Base-by-base conservation (phyloP, 2,113 vertebrate species). In the Deroptyus accipitrinus region DNA sequence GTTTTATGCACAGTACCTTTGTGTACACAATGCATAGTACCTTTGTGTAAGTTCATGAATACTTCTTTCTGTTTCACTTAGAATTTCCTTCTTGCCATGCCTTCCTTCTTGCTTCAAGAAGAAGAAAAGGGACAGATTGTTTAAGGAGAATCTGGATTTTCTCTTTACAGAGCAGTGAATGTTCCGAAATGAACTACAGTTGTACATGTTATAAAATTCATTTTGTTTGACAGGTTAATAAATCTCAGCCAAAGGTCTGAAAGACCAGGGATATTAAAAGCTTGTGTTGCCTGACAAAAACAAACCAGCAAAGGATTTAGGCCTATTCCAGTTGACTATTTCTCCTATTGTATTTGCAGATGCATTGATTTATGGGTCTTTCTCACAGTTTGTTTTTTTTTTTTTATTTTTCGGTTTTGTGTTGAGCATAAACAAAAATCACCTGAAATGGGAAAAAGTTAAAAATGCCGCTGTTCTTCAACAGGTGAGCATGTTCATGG, bases 151-250 rank as follows among this genome's bases (percentile, higher is more conserved):
- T 57, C 54, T 92, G n/a, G 27, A 80, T 95, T 95, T 96, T 95
- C 79, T 95, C 57, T 96, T 95, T 97, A 90, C 88, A 95, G 69
- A 94, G 51, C 79, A 94, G 39, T 94, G 86, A 90, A 70, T 90
- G 66, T 94, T 92, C 67, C 81, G 44, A 94, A 96, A 93, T 87
- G 83, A 97, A 87, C 87, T 91, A 48, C 74, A 91, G 59, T 94
- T 92, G 79, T 89, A 25, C 88, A 44, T 87, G 72, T 87, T 95
- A 25, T 88, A 92, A 95, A 94, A 96, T 92, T 91, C 31, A 35
- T 95, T 96, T 92, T 95, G 69, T 95, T 93, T 95, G 93, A 88
- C 63, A 94, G 77, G 55, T 92, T 96, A 96, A 96, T 97, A 92
- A 94, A 96, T 97, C 86, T 95, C 62, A 92, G 44, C 93, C 1